A percentile compares a stretch with the other conserved stretches of the same genome.
Conservation (phyloP, 2,113 vertebrate genomes). For the Scytalopus superciliaris region DNA sequence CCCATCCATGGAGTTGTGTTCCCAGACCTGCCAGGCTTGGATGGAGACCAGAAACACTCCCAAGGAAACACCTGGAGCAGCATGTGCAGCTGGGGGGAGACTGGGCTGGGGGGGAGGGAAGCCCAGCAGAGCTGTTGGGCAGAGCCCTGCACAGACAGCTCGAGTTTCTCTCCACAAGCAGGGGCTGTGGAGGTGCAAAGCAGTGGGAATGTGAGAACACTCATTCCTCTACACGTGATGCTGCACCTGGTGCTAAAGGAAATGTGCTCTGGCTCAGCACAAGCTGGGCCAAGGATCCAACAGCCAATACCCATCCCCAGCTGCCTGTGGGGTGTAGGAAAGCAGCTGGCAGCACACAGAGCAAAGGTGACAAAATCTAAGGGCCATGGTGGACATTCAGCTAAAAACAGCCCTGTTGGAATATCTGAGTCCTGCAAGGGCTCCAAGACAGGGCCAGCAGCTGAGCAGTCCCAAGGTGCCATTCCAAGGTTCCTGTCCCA, state of each 20-base stretch:
- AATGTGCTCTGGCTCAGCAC: not conserved
- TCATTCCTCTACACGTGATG: not conserved
- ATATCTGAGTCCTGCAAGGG: not conserved
- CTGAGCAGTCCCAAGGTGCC: not conserved
- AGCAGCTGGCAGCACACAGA: not conserved
- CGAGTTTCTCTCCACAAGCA: not conserved
- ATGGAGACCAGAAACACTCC: not conserved
- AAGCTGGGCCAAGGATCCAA: not conserved
- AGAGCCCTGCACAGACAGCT: not conserved
- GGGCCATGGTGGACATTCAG: not conserved
- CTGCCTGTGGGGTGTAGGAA: not conserved
- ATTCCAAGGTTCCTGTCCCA: not conserved
- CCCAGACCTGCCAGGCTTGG: not conserved
- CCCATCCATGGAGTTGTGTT: not conserved
- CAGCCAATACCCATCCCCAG: not conserved
- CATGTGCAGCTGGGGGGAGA: not conserved
- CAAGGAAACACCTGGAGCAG: not conserved
- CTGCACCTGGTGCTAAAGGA: not conserved
- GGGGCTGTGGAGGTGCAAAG: not conserved
- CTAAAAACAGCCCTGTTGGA: not conserved
- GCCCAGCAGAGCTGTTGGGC: not conserved
- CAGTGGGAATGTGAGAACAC: not conserved
- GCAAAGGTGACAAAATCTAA: not conserved
- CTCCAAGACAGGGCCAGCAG: not conserved
- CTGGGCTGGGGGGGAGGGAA: not conserved